Evolutionary conservation across 2,797 vertebrate species (phyloP).

Genomic region (Sparus aurata): DNA sequence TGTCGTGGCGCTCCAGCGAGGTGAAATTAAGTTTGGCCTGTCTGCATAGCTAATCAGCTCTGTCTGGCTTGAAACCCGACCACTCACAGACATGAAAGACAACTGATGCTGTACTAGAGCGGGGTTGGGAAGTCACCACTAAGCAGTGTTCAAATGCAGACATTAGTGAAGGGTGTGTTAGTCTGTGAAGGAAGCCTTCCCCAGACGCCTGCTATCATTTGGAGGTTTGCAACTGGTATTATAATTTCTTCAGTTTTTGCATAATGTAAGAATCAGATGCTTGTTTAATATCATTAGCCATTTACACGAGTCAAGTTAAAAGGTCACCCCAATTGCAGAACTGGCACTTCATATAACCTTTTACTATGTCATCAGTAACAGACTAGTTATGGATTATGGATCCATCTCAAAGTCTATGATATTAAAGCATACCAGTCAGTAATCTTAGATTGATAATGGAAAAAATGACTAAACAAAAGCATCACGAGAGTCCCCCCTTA

Average conservation of each 20-base stretch:
- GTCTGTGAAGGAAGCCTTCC: constrained; percentile 16
- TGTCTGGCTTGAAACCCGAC: constrained; percentile 76
- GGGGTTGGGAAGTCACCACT: constrained; percentile 50
- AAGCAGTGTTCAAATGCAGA: constrained; percentile 36
- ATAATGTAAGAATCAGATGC: not conserved
- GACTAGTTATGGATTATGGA: no score
- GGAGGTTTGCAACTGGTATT: not conserved
- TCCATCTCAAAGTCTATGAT: no score
- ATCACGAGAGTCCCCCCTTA: no score
- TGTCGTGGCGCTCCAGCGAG: constrained; percentile 62
- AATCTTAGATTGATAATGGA: not conserved
- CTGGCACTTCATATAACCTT: not conserved
- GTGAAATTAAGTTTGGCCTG: constrained; percentile 80
- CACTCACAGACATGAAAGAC: constrained; percentile 69
- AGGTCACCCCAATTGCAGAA: not conserved
- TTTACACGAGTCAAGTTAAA: not conserved
- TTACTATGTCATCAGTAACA: not conserved
- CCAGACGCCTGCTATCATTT: constrained; percentile 15
- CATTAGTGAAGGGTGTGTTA: constrained; percentile 44
- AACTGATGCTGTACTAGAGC: constrained; percentile 53
- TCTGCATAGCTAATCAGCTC: constrained; percentile 78
- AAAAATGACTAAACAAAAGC: not conserved
- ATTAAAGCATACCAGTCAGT: no score
- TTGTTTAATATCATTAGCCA: not conserved
- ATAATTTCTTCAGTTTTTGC: not conserved